Percentiles rank a stretch among this genome's conserved stretches.
Conservation (phyloP, 2,797 vertebrate genomes). For the Zalophus californianus region DNA sequence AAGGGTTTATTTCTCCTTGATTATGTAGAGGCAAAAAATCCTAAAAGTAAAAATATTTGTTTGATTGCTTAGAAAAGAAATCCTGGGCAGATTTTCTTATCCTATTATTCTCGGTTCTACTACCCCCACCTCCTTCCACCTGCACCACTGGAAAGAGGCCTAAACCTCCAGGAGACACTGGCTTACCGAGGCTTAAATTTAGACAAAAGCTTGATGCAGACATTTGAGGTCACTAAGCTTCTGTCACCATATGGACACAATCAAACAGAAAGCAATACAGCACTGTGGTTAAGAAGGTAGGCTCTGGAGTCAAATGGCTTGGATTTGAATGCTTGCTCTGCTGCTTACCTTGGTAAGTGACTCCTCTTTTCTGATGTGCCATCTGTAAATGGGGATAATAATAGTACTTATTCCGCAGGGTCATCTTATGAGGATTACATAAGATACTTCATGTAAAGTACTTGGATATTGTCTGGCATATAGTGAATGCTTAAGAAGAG, state of each 20-base stretch:
- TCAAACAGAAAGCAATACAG: conserved; percentile 65
- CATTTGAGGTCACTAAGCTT: conserved; percentile 65
- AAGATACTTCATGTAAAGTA: conserved; percentile 1
- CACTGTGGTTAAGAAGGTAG: neutral
- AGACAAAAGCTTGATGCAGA: conserved; percentile 63
- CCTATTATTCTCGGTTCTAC: neutral
- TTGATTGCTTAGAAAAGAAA: conserved; percentile 46
- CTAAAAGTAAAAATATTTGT: conserved; percentile 26
- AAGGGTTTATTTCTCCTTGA: neutral
- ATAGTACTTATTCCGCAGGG: neutral
- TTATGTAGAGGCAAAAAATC: neutral
- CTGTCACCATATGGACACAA: conserved; percentile 63
- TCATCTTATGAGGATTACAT: neutral
- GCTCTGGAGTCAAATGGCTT: conserved; percentile 5
- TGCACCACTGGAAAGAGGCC: conserved; percentile 8
- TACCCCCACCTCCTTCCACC: neutral
- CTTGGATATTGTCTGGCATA: neutral
- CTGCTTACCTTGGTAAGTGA: neutral
- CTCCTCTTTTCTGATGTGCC: neutral
- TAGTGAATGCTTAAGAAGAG: conserved; percentile 3
- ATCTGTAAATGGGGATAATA: conserved; percentile 5
- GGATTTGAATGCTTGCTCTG: conserved; percentile 20
- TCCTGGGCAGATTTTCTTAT: conserved; percentile 1
- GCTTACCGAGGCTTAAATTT: conserved; percentile 71
- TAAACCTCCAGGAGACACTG: conserved; percentile 5